Conservation (phyloP, 2,113 vertebrate species). For the Todiramphus chloris region DNA sequence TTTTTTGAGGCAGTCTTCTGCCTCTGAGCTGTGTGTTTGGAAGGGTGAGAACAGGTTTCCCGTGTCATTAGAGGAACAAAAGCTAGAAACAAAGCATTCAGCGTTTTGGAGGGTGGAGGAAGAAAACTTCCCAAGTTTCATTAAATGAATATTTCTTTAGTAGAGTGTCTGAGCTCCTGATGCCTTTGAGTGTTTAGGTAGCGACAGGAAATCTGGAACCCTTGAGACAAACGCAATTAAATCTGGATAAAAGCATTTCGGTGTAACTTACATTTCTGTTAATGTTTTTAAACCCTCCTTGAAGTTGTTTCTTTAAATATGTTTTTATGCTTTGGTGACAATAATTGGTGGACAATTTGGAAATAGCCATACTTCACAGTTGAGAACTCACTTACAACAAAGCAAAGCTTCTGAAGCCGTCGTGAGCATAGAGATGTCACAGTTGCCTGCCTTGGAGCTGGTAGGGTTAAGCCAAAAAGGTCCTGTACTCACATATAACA, state of each 20-base stretch:
- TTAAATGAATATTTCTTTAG: not conserved
- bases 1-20: not conserved
- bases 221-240: not conserved
- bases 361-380: not conserved
- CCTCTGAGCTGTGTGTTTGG: not conserved
- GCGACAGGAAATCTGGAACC: not conserved
- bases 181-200: not conserved
- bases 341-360: not conserved
- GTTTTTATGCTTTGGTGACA: not conserved
- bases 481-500: not conserved
- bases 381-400: not conserved
- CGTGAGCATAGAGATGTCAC: fast-evolving
- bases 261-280: not conserved
- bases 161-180: fast-evolving
- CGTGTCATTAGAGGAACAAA: not conserved
- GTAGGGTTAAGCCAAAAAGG: not conserved
- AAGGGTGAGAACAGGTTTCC: not conserved
- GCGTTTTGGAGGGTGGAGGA: not conserved
- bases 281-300: not conserved
- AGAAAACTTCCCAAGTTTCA: not conserved
- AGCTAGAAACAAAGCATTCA: not conserved
- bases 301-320: not conserved
- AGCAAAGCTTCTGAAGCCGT: fast-evolving
- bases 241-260: not conserved
- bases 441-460: not conserved